Evolutionary conservation across 2,113 vertebrate species (phyloP).

Genomic region (Isichthys henryi): DNA sequence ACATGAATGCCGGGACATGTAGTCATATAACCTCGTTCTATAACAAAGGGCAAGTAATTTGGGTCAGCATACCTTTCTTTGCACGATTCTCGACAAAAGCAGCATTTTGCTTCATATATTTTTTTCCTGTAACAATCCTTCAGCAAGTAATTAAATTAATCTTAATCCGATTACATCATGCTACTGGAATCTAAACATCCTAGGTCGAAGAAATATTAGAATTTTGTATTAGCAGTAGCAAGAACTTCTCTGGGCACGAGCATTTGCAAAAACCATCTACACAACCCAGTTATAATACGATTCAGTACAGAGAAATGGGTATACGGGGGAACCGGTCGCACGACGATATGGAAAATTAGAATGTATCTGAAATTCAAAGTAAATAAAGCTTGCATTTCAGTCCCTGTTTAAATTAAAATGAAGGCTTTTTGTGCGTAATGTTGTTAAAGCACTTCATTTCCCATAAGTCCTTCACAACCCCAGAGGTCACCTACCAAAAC

Average conservation of each 20-base stretch:
- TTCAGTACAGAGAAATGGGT: neutral
- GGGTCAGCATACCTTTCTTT: neutral
- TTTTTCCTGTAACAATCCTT: neutral
- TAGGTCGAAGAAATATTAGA: neutral
- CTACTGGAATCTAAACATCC: neutral
- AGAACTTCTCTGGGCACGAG: neutral
- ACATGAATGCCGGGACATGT: constrained; percentile 19
- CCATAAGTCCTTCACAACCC: neutral
- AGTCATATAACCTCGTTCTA: neutral
- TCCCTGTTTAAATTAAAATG: neutral
- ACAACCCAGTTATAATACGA: neutral
- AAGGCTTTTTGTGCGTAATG: neutral
- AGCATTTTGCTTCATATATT: neutral
- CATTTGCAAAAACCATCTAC: neutral
- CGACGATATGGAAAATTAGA: neutral
- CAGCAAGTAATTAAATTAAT: neutral
- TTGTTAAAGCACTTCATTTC: constrained; percentile 7
- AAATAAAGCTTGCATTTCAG: neutral
- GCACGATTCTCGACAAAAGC: neutral
- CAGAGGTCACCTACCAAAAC: neutral
- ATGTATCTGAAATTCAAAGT: neutral
- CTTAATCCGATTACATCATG: neutral
- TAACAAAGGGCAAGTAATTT: constrained; percentile 17
- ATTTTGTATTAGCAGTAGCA: neutral
- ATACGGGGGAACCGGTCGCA: neutral